phyloP scores from a whole-genome alignment of 1,140 invertebrate genomes.

The Bombus haemorrhoidalis region DNA sequence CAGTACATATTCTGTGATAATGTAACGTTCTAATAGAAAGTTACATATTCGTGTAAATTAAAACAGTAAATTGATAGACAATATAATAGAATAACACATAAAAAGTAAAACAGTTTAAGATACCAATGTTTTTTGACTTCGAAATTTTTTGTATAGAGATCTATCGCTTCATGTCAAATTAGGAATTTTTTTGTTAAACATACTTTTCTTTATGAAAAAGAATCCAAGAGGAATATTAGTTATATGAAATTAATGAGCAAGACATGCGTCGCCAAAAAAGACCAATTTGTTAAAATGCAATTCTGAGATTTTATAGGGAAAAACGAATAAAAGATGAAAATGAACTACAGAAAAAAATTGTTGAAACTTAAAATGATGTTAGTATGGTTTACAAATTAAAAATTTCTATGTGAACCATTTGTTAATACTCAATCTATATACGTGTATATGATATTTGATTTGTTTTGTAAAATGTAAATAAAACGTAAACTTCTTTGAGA shows the following conservation, averaged over 20 bases:
- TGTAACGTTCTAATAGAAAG: slow-evolving; percentile 46
- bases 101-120: slow-evolving; percentile 23
- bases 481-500: slow-evolving; percentile 14
- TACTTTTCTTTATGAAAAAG: slow-evolving; percentile 41
- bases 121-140: background rate
- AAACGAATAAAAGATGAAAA: background rate
- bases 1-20: slow-evolving; percentile 61
- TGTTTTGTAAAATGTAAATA: slow-evolving; percentile 68
- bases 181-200: background rate
- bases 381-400: background rate
- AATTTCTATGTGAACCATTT: background rate
- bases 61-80: slow-evolving; percentile 27
- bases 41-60: slow-evolving; percentile 66
- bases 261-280: background rate
- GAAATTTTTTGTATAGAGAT: slow-evolving; percentile 31
- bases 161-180: background rate
- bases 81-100: slow-evolving; percentile 28
- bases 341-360: background rate
- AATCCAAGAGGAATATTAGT: slow-evolving; percentile 56
- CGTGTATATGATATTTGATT: slow-evolving; percentile 59
- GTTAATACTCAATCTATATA: slow-evolving; percentile 27
- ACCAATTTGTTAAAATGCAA: background rate
- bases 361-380: background rate
- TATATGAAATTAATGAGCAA: slow-evolving; percentile 16
- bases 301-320: background rate